A percentile compares a stretch with the other conserved stretches of the same genome.
phyloP scores from a whole-genome alignment of 2,113 vertebrate species.

The Actinemys pallida region DNA sequence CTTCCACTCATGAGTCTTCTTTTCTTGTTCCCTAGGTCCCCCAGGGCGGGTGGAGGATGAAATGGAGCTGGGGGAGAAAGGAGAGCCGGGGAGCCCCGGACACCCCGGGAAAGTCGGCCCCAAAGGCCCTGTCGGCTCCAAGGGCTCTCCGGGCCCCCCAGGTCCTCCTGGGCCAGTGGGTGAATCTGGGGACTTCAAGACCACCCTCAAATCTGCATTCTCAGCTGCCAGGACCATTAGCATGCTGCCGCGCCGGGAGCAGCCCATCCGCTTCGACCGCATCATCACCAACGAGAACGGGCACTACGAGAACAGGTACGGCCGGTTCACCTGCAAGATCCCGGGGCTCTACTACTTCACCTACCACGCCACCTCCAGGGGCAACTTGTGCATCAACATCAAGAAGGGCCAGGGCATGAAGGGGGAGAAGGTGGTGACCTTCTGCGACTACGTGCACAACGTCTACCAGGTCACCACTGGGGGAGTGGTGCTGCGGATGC shows the following conservation, averaged over 20 bases:
- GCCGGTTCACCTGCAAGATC: constrained; percentile 78
- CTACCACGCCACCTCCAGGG: constrained; percentile 81
- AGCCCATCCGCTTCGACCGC: constrained; percentile 76
- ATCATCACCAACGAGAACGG: constrained; percentile 43
- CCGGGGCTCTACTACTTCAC: constrained; percentile 87
- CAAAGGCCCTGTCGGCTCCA: constrained; percentile 50
- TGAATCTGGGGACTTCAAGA: constrained; percentile 70
- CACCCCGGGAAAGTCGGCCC: constrained; percentile 82
- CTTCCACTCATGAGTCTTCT: rapidly evolving
- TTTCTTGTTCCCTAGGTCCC: constrained; percentile 57
- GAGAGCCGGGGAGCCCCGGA: constrained; percentile 71
- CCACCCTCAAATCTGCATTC: constrained; percentile 75
- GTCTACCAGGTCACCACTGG: constrained; percentile 83
- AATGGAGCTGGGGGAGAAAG: constrained; percentile 72
- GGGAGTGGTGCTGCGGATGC: constrained; percentile 78
- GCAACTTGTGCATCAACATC: constrained; percentile 80
- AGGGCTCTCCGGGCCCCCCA: constrained; percentile 46
- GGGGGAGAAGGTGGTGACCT: constrained; percentile 63
- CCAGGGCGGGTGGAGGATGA: constrained; percentile 60
- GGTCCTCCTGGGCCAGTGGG: constrained; percentile 73
- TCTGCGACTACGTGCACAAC: constrained; percentile 78
- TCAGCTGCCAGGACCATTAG: constrained; percentile 62
- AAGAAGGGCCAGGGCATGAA: constrained; percentile 57
- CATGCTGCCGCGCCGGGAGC: background rate
- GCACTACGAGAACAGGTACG: constrained; percentile 68